Evolutionary conservation across 2,797 vertebrate genomes (phyloP).

Genomic region (Monodelphis domestica): DNA sequence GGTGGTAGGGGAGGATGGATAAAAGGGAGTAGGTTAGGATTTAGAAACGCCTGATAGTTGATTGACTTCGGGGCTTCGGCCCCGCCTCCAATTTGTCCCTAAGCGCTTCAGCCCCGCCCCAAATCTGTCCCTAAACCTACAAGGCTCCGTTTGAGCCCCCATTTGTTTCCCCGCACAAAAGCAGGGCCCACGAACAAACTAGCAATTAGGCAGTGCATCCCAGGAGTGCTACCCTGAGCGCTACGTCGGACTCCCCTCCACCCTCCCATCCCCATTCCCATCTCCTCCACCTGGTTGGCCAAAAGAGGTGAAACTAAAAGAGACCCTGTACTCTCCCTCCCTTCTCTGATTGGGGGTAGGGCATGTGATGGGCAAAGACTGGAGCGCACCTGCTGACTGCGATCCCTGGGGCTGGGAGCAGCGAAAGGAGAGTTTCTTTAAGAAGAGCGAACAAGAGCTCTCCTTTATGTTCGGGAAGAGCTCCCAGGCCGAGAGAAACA

Average conservation of each 20-base stretch:
- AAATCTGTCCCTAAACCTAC: not conserved
- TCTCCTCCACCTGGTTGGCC: not conserved
- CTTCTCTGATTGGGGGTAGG: not conserved
- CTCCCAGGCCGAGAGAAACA: not conserved
- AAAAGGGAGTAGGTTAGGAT: not conserved
- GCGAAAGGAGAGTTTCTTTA: not conserved
- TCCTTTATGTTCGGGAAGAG: not conserved
- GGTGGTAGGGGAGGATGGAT: not conserved
- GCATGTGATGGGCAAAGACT: too few species aligned
- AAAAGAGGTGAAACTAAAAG: not conserved
- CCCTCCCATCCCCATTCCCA: not conserved
- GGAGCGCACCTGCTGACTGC: not conserved
- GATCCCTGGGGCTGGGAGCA: not conserved
- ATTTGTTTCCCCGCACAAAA: not conserved
- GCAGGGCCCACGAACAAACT: not conserved
- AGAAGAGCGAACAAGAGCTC: not conserved
- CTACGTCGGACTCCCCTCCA: not conserved
- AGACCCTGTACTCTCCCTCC: too few species aligned
- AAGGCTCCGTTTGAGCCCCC: not conserved
- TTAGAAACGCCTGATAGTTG: too few species aligned
- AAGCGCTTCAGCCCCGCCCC: not conserved
- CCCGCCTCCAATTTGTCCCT: not conserved
- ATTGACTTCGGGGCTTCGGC: not conserved
- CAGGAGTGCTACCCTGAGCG: not conserved
- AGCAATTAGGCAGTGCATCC: not conserved